These are phyloP conservation scores for Dryomyza anilis DNA, from an alignment of 2,888 invertebrate species.

Conservation along the genomic window DNA sequence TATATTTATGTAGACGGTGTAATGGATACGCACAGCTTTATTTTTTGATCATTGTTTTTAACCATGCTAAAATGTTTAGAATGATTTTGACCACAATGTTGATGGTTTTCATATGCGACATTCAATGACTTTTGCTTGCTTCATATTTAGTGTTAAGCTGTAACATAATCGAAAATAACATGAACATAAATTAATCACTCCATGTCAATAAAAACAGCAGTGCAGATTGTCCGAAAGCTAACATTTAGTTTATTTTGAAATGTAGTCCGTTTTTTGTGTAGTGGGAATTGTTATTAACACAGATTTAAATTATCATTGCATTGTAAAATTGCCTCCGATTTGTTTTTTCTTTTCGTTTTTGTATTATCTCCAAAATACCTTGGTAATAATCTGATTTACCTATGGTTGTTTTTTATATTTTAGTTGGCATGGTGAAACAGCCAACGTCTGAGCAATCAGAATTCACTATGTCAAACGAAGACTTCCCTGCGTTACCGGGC, in stretches of 20 bases:
- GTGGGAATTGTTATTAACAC: background rate
- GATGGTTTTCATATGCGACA: background rate
- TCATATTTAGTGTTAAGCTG: background rate
- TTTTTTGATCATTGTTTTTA: conserved; percentile 6
- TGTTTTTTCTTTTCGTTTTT: background rate
- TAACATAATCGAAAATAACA: background rate
- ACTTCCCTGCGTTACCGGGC: conserved; percentile 98
- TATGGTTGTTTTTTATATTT: conserved; percentile 32
- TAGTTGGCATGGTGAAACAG: conserved; percentile 94
- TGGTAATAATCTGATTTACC: no score
- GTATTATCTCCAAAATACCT: no score
- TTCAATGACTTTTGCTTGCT: background rate
- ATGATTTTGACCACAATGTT: background rate
- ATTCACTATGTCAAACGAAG: conserved; percentile 98
- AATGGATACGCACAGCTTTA: conserved; percentile 9
- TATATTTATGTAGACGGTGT: conserved; percentile 10
- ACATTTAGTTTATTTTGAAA: no score
- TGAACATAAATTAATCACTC: background rate
- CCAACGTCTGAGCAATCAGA: conserved; percentile 90
- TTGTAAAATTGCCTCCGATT: no score
- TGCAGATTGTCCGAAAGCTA: no score
- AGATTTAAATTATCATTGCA: no score
- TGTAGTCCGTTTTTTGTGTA: background rate
- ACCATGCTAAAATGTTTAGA: no score
- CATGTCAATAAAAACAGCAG: background rate